Evolutionary conservation across 1,140 invertebrate species (phyloP), one percentile per base, ranked within the genome.

Genomic region (Rhizoglyphus robini): DNA sequence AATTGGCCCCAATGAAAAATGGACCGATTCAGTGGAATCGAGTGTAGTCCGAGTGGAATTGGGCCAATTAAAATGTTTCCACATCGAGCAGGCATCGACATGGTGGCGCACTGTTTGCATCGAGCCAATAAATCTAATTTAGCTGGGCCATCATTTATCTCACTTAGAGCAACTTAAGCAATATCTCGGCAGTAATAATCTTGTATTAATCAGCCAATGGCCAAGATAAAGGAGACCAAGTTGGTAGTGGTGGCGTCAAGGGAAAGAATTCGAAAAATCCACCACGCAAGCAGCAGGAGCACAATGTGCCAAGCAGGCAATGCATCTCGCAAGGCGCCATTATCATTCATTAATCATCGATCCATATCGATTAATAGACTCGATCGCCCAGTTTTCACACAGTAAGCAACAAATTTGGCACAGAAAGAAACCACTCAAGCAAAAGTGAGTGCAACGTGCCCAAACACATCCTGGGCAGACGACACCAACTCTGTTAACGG

Each of bases 341-440:
- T 54, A 54, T 8, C 51, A 54, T 54, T 54, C 51, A 54, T 54
- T 54, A 54, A 54, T 54, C 51, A 54, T 54, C 20, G 51, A 54
- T 20, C 20, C 20, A 54, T 54, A 5, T 54, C 51, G 20, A 54
- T 54, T 54, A 54, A 54, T 54, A 54, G 20, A 54, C 8, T 54
- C 51, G 51, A 54, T 25, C 20, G 51, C 15, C 36, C 51, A 8
- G 20, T 20, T 5, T 54, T 54, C 51, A 8, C 23, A 27, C 8
- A 8, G 51, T 54, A 54, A n/a, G n/a, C n/a, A n/a, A n/a, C n/a
- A n/a, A n/a, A n/a, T n/a, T n/a, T n/a, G n/a, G n/a, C n/a, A n/a
- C n/a, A n/a, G n/a, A n/a, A n/a, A n/a, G n/a, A n/a, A n/a, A n/a
- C n/a, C n/a, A n/a, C n/a, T n/a, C n/a, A n/a, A n/a, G n/a, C n/a